Percentiles rank a stretch among this genome's conserved stretches.
Conservation (phyloP, 2,797 vertebrate species). For the Micropoecilia bifurca region DNA sequence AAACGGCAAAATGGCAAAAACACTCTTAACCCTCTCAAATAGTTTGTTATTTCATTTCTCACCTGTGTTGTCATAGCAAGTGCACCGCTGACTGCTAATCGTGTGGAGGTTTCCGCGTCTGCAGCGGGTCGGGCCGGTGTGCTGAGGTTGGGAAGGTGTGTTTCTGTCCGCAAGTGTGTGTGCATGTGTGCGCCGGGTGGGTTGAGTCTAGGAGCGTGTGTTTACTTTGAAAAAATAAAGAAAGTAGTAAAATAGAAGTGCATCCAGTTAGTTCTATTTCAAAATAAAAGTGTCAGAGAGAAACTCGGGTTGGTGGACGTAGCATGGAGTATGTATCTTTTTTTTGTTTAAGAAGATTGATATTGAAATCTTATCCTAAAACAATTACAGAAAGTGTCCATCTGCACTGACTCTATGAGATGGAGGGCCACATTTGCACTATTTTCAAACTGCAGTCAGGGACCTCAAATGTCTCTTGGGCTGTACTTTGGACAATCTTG, state of each 20-base stretch:
- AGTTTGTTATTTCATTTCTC: conserved; percentile 36
- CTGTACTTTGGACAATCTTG: too few relatives aligned
- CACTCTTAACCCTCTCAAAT: neutral
- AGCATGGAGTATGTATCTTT: too few relatives aligned
- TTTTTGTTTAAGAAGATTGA: too few relatives aligned
- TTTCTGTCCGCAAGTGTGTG: conserved; percentile 29
- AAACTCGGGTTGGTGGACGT: too few relatives aligned
- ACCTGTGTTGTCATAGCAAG: conserved; percentile 66
- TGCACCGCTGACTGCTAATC: conserved; percentile 37
- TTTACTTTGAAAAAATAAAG: conserved; percentile 43
- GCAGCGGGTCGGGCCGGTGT: conserved; percentile 20
- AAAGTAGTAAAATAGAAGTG: neutral
- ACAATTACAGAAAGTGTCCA: too few relatives aligned
- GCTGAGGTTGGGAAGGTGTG: conserved; percentile 52
- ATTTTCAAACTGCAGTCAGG: too few relatives aligned
- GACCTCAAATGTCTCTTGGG: too few relatives aligned
- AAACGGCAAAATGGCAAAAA: neutral
- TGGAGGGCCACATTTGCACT: too few relatives aligned
- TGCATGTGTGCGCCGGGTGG: conserved; percentile 11
- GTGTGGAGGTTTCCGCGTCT: conserved; percentile 36
- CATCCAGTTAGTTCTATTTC: conserved; percentile 25
- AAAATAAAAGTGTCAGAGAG: conserved; percentile 49
- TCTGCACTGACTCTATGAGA: too few relatives aligned
- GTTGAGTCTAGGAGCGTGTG: conserved; percentile 20
- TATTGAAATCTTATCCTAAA: too few relatives aligned